Evolutionary conservation across 2,797 vertebrate genomes (phyloP), one percentile per base, ranked within the genome.

Genomic region (Peromyscus aztecus): DNA sequence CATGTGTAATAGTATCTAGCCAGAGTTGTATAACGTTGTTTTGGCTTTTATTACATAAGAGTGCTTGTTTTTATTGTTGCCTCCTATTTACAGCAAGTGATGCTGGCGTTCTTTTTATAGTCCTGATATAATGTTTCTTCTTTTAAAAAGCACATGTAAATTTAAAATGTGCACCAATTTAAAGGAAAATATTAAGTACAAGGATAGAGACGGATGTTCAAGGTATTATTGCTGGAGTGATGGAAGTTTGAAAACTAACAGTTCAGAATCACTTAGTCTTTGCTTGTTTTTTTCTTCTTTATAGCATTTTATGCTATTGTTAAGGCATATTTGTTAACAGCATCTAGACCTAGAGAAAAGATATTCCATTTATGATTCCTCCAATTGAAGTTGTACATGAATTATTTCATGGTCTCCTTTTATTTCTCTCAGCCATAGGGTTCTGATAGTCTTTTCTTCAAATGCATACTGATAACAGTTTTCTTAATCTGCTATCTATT

Each of bases 11-110:
- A 27, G 24, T 75, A 94, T 82, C 90, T 80, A 59, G 84, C 81
- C 80, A 86, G 76, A 90, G 81, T 86, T 94, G 73, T 43, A 93
- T 75, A 90, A 52, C 27, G n/a, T 73, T 91, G 82, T 81, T 93
- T 95, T 75, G 89, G 80, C 49, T 97, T 96, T 95, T 89, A 90
- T 82, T 95, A 77, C 65, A 46, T 92, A 96, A 94, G 37, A 94
- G 43, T 57, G 40, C 57, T 90, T 93, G 57, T 89, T 96, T 95
- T 91, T 90, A 88, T 82, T 95, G 76, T 91, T 96, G 43, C 31
- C 29, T 46, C 24, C 29, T 55, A 65, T 94, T 96, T 91, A 94
- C 57, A 16, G 73, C 55, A 93, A 94, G 55, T 78, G 77, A 91
- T 95, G 46, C 0, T 19, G 31, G 24, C 88, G 87, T 96, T 69